Base-by-base conservation (phyloP, 1,140 invertebrate genomes). In the Procambarus clarkii region DNA sequence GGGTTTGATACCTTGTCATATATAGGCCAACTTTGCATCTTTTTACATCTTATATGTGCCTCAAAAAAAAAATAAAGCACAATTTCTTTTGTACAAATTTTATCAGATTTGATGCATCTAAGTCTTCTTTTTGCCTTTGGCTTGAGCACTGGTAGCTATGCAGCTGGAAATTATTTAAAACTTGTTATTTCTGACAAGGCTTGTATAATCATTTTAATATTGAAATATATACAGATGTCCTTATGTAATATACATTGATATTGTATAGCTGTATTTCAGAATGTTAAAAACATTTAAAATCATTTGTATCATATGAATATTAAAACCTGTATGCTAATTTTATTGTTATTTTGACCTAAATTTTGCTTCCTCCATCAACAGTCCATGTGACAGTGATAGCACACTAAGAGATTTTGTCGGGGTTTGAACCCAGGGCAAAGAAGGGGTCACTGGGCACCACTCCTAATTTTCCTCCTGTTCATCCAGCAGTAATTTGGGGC, bases 241-340 rank as follows among this genome's bases (percentile, higher is more conserved):
- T 84, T n/a, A 85, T 91, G 88, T 91, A 91, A 83, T 84, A 91
- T 91, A 91, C 54, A 88, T 88, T 88, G 78, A 88, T 84, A 91
- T 85, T 91, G 88, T 91, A 91, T 91, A 91, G 88, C 82, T 91
- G 88, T 91, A 84, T 91, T 78, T 91, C 88, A 84, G 69, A 91
- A 91, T 91, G 88, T 91, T 91, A 77, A 58, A 91, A 91, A 81
- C 81, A 91, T 85, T 91, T 91, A 91, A 91, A 85, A 91, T 85
- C 71, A 91, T 91, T 91, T 91, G 88, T 91, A 91, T 91, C 58
- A 91, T 91, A 91, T 91, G 76, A 71, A 84, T 91, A 91, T 91
- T 91, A 91, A 91, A 91, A 46, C 78, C 81, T 91, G 88, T 91
- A 84, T 84, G 82, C 71, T 91, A 48, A 79, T 83, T 85, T 84